Conservation (phyloP, 2,797 vertebrate species). For the Astyanax mexicanus region DNA sequence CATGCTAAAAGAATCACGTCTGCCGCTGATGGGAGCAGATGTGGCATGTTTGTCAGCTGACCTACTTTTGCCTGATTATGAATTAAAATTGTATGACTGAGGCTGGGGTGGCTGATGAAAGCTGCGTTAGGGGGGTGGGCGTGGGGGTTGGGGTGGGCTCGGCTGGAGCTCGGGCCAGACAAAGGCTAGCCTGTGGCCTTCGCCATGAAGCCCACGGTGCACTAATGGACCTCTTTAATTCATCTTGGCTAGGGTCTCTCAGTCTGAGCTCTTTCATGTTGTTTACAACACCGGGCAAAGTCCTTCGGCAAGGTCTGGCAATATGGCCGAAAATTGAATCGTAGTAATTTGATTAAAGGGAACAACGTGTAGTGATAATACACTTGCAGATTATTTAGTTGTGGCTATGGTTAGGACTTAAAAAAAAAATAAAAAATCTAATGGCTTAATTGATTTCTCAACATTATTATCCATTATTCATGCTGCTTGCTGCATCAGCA, state of each 20-base stretch:
- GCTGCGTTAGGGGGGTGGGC: constrained; percentile 69
- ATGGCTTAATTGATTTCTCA: background rate
- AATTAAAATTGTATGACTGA: constrained; percentile 84
- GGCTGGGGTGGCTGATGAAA: constrained; percentile 75
- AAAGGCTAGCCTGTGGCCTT: constrained; percentile 47
- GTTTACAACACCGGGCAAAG: constrained; percentile 13
- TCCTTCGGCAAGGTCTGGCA: background rate
- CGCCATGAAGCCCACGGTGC: constrained; percentile 33
- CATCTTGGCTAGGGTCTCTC: constrained; percentile 41
- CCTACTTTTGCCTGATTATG: constrained; percentile 82
- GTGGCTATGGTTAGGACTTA: background rate
- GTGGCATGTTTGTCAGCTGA: constrained; percentile 83
- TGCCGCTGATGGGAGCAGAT: constrained; percentile 75
- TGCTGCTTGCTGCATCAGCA: too few relatives aligned
- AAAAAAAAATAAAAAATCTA: background rate
- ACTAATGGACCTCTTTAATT: constrained; percentile 46
- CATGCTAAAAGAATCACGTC: constrained; percentile 66
- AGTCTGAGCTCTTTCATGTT: constrained; percentile 23
- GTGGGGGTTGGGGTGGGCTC: too few relatives aligned
- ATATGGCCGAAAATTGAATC: constrained; percentile 2
- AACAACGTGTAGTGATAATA: background rate
- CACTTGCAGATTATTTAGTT: background rate
- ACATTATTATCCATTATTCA: too few relatives aligned
- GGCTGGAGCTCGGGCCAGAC: constrained; percentile 22
- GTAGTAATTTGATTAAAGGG: constrained; percentile 16